These are phyloP conservation scores for Drosophila biarmipes DNA, from an alignment of 1,140 invertebrate genomes.

Conservation along the genomic window DNA sequence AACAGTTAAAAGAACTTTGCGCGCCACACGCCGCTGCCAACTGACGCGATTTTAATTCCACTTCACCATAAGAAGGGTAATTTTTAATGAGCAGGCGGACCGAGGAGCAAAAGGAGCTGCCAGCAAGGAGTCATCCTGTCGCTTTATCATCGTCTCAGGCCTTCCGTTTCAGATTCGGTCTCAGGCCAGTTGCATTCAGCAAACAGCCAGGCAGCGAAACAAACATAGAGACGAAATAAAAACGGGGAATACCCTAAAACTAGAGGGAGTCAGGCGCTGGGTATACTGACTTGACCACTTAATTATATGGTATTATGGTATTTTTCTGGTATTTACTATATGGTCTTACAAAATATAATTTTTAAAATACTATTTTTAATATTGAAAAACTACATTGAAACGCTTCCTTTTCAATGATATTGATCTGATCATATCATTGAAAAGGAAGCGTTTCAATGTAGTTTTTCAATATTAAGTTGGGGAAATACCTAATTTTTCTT, in stretches of 20 bases:
- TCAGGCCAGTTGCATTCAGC: constrained; percentile 57
- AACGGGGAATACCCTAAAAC: constrained; percentile 5
- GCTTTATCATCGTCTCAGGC: constrained; percentile 51
- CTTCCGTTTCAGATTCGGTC: constrained; percentile 64
- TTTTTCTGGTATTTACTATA: too few species aligned
- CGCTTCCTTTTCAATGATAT: too few species aligned
- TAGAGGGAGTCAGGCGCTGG: neutral
- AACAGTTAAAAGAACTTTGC: constrained; percentile 76
- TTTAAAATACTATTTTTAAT: too few species aligned
- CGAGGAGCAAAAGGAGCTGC: constrained; percentile 24
- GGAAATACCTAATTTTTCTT: too few species aligned
- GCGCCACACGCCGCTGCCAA: constrained; percentile 27
- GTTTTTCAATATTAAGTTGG: too few species aligned
- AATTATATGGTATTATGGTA: too few species aligned
- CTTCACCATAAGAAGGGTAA: constrained; percentile 76
- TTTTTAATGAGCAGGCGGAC: constrained; percentile 66
- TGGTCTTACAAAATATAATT: too few species aligned
- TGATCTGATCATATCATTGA: too few species aligned
- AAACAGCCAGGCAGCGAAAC: constrained; percentile 30
- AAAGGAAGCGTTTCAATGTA: too few species aligned
- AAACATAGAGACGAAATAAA: constrained; percentile 13
- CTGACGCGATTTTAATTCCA: constrained; percentile 75
- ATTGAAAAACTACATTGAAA: too few species aligned
- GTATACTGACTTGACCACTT: neutral
- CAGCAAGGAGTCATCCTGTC: constrained; percentile 47